Evolutionary conservation across 1,140 invertebrate species (phyloP).

Genomic region (Aphelenchoides fujianensis): DNA sequence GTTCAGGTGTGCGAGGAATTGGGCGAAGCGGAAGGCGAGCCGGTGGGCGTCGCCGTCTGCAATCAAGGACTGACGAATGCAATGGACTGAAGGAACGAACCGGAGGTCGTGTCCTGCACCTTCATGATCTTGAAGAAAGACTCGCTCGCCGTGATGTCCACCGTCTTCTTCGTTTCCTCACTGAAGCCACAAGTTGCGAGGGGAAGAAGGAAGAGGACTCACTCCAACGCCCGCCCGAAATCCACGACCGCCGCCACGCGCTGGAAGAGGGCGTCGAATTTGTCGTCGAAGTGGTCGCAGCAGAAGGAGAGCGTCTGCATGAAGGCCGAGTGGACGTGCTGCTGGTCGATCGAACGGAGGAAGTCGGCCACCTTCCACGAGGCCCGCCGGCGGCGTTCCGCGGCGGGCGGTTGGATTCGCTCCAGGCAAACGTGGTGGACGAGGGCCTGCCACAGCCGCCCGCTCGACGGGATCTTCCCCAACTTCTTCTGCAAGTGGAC

Average conservation of each 20-base stretch:
- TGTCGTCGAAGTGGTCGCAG: slow-evolving; percentile 1
- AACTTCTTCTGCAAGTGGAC: too few relatives aligned
- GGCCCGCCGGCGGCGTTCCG: not conserved
- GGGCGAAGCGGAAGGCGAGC: slow-evolving; percentile 3
- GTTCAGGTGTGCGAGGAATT: not conserved
- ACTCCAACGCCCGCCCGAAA: slow-evolving; percentile 9
- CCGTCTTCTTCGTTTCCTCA: not conserved
- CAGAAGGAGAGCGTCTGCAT: not conserved
- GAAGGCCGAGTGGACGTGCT: slow-evolving; percentile 4
- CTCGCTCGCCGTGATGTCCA: not conserved
- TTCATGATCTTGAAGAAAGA: slow-evolving; percentile 8
- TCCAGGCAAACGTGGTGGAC: slow-evolving; percentile 1
- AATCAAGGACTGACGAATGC: not conserved
- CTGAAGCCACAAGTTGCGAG: not conserved
- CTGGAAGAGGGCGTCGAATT: slow-evolving; percentile 11
- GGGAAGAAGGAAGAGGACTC: not conserved
- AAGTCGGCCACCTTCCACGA: not conserved
- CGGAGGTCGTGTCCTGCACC: not conserved
- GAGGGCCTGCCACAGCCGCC: not conserved
- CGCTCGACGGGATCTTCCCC: not conserved
- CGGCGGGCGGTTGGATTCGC: not conserved
- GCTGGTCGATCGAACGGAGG: not conserved
- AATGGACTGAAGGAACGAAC: not conserved
- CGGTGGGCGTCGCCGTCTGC: not conserved
- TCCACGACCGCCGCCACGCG: slow-evolving; percentile 12